Evolutionary conservation across 2,888 invertebrate species (phyloP).

Genomic region (Papilio demoleus): DNA sequence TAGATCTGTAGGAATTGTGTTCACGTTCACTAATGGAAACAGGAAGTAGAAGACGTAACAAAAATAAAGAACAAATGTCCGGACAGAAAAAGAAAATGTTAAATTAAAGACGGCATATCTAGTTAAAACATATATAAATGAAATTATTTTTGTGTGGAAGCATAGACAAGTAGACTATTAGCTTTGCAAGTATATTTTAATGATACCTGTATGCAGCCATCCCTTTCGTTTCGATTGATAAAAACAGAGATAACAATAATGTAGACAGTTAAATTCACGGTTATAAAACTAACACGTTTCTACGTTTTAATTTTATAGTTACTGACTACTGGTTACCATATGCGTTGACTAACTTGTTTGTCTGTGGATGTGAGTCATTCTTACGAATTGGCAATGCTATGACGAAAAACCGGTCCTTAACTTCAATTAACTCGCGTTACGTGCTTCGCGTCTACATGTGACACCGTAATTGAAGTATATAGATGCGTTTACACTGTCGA

Average conservation of each 20-base stretch:
- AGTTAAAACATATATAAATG: not conserved
- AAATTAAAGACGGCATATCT: not conserved
- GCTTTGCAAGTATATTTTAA: not conserved
- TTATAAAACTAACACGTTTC: not conserved
- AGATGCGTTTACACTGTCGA: not conserved
- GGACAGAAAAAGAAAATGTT: not conserved
- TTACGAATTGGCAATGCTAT: constrained; percentile 14
- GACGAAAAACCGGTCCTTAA: constrained; percentile 28
- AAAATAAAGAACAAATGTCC: not conserved
- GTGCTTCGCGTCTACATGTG: not conserved
- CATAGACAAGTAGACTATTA: not conserved
- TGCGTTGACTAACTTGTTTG: constrained; percentile 17
- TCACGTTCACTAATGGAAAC: constrained; percentile 6
- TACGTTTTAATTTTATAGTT: not conserved
- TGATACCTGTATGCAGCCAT: too few relatives aligned
- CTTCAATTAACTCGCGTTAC: constrained; percentile 18
- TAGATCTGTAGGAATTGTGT: constrained; percentile 4
- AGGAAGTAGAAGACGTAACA: not conserved
- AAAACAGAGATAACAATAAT: not conserved
- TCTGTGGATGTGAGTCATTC: constrained; percentile 16
- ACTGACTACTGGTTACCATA: constrained; percentile 8
- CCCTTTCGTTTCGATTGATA: not conserved
- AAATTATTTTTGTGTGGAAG: not conserved
- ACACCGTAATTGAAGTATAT: constrained; percentile 1
- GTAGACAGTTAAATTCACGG: not conserved